Conservation (phyloP, 2,888 invertebrate species). For the Plemyria rubiginata region DNA sequence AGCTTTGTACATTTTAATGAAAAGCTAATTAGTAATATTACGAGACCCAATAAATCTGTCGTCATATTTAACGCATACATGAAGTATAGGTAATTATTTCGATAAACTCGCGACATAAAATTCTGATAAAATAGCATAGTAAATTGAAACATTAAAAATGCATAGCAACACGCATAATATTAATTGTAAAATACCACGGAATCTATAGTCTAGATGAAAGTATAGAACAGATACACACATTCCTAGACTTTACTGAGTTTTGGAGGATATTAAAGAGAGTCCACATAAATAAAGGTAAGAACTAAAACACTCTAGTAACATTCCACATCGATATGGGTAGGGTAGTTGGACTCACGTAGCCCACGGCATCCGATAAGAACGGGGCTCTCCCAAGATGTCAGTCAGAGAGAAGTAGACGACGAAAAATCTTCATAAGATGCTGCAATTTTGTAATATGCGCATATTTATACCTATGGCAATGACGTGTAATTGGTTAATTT, state of each 20-base stretch:
- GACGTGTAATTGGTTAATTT: conserved; percentile 76
- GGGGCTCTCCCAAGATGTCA: conserved; percentile 80
- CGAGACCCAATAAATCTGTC: too few relatives aligned
- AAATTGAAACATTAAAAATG: conserved; percentile 9
- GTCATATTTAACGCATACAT: neutral
- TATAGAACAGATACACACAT: conserved; percentile 39
- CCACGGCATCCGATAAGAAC: conserved; percentile 72
- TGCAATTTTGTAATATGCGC: conserved; percentile 86
- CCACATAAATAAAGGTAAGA: conserved; percentile 43
- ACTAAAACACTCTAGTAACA: conserved; percentile 67
- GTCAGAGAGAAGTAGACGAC: conserved; percentile 89
- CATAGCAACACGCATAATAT: conserved; percentile 23
- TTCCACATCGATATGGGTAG: conserved; percentile 81
- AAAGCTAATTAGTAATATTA: too few relatives aligned
- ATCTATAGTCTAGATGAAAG: conserved; percentile 30
- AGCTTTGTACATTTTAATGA: neutral
- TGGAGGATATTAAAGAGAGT: conserved; percentile 34
- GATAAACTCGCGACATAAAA: neutral
- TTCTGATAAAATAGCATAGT: neutral
- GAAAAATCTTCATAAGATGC: conserved; percentile 90
- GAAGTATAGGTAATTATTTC: neutral
- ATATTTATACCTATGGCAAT: conserved; percentile 83
- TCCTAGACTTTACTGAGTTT: conserved; percentile 27
- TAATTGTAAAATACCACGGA: conserved; percentile 27
- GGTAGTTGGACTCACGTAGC: conserved; percentile 78